Evolutionary conservation across 2,888 invertebrate genomes (phyloP).

Genomic region (Tryphoninae sp.): DNA sequence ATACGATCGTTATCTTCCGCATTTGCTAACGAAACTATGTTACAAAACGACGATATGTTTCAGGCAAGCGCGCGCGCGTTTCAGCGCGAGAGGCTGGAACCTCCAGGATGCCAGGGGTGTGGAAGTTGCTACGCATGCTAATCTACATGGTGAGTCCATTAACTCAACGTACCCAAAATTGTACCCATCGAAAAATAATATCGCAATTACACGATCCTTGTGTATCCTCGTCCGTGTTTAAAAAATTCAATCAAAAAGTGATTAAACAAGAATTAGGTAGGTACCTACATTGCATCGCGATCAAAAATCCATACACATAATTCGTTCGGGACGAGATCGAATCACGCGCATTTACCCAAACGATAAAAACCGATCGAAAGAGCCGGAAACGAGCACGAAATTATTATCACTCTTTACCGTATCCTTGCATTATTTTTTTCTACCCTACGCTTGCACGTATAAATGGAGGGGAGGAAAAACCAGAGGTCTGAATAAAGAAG

Average conservation of each 20-base stretch:
- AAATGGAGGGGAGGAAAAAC: background rate
- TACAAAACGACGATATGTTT: constrained; percentile 54
- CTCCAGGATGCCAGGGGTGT: constrained; percentile 80
- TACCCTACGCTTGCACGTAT: too few relatives aligned
- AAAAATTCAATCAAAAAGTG: too few relatives aligned
- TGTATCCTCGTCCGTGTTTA: too few relatives aligned
- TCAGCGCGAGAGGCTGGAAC: constrained; percentile 80
- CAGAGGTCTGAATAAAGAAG: constrained; percentile 27
- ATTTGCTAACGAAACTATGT: constrained; percentile 26
- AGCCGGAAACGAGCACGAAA: background rate
- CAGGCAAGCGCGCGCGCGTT: constrained; percentile 71
- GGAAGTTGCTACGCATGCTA: constrained; percentile 80
- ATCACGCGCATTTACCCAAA: background rate
- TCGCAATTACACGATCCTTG: too few relatives aligned
- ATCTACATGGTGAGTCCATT: constrained; percentile 79
- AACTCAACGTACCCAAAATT: background rate
- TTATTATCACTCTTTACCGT: constrained; percentile 26
- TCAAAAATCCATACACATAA: too few relatives aligned
- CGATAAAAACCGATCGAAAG: background rate
- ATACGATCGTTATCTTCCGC: too few relatives aligned
- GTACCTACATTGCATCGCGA: too few relatives aligned
- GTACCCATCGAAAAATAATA: too few relatives aligned
- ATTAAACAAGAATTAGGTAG: too few relatives aligned
- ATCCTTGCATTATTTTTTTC: constrained; percentile 41
- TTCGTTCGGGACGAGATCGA: too few relatives aligned